A percentile compares a stretch with the other conserved stretches of the same genome.
phyloP scores from a whole-genome alignment of 2,113 vertebrate species.

The Callochromis pleurospilus region DNA sequence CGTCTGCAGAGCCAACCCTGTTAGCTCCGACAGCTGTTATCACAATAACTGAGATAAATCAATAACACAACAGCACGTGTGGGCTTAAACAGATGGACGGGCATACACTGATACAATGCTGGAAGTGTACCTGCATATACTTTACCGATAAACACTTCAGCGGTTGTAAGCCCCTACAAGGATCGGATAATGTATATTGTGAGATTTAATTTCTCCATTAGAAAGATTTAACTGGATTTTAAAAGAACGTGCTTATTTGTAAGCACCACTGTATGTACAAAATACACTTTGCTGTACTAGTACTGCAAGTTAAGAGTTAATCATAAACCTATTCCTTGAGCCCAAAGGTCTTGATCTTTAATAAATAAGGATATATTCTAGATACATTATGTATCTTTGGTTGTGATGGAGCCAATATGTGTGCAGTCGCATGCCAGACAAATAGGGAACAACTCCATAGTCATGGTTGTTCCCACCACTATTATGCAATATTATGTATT shows the following conservation, averaged over 20 bases:
- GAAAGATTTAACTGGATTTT: neutral
- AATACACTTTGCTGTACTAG: neutral
- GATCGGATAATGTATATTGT: neutral
- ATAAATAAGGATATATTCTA: rapidly evolving
- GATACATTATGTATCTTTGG: neutral
- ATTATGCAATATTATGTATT: neutral
- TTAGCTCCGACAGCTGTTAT: conserved; percentile 49
- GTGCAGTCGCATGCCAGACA: neutral
- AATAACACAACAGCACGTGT: conserved; percentile 27
- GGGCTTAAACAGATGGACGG: conserved; percentile 7
- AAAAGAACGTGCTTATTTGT: neutral
- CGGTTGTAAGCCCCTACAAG: neutral
- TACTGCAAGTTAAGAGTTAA: neutral
- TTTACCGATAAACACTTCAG: neutral
- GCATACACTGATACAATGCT: neutral
- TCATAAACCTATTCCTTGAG: neutral
- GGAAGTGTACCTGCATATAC: neutral
- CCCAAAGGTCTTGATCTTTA: neutral
- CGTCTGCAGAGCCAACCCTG: conserved; percentile 24
- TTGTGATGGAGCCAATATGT: neutral
- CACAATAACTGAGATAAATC: conserved; percentile 52
- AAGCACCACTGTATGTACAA: neutral
- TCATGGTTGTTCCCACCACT: neutral
- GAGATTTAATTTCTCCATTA: conserved; percentile 1
- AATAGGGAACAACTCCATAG: neutral